phyloP scores from a whole-genome alignment of 2,888 invertebrate genomes.

The Kuschelorhynchus macadamiae region DNA sequence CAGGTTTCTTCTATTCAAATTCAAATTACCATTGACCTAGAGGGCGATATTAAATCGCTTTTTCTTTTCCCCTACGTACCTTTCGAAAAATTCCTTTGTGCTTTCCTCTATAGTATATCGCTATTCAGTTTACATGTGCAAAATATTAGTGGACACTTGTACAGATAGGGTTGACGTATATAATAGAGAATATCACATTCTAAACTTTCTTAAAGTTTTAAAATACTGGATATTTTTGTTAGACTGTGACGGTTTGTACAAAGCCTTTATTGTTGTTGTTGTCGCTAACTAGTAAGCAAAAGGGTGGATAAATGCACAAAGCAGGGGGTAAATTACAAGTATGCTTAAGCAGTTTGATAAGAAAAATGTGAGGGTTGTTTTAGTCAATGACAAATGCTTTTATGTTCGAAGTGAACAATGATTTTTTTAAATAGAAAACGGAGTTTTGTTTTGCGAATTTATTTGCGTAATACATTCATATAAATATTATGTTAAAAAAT shows the following conservation, averaged over 20 bases:
- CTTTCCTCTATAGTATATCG: neutral
- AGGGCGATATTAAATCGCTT: neutral
- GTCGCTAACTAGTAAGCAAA: neutral
- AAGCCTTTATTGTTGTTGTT: slow-evolving; percentile 4
- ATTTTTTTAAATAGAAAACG: too few species aligned
- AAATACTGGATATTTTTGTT: too few species aligned
- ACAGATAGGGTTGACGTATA: slow-evolving; percentile 8
- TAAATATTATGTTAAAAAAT: too few species aligned
- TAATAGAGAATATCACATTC: slow-evolving; percentile 5
- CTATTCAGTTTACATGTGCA: slow-evolving; percentile 22
- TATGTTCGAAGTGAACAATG: too few species aligned
- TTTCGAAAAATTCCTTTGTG: neutral
- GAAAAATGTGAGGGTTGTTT: slow-evolving; percentile 20
- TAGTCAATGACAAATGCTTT: neutral
- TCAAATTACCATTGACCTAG: slow-evolving; percentile 6
- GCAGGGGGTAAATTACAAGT: slow-evolving; percentile 36
- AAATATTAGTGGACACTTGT: slow-evolving; percentile 27
- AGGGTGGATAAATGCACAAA: slow-evolving; percentile 11
- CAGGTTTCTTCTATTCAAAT: slow-evolving; percentile 1
- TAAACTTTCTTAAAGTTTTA: too few species aligned
- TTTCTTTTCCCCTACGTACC: too few species aligned
- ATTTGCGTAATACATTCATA: too few species aligned
- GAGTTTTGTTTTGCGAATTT: too few species aligned
- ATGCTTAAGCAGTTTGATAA: neutral
- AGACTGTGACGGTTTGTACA: neutral